Base-by-base conservation (phyloP, 2,888 invertebrate species). In the Rotaria socialis region DNA sequence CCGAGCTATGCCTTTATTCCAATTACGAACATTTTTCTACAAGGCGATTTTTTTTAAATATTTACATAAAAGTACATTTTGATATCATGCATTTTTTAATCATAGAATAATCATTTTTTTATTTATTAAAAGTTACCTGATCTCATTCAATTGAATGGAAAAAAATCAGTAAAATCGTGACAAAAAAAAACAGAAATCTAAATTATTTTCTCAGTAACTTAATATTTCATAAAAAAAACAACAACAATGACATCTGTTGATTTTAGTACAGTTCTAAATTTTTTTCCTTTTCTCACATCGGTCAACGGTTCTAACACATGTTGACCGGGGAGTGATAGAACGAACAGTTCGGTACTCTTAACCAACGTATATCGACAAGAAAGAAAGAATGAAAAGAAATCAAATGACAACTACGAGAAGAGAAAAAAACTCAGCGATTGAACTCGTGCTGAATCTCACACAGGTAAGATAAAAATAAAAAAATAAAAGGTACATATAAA, bases 371-470 rank as follows among this genome's bases (percentile, higher is more conserved):
- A 60, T 60, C 2, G 14, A 27, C 14, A 41, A 35, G 16, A 67
- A 16, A 35, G 19, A 67, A 67, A 7, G 19, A 67, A 67, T 11
- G 50, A 14, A 50, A 50, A 50, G 14, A 50, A 50, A 14, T 50
- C 8, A 50, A 50, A 50, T 50, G 50, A 50, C 50, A 50, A 11
- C 50, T 50, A 11, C 50, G 50, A 50, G 50, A 2, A 67, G 35
- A 67, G 19, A 41, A 67, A 67, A 35, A 67, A 35, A 35, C 35
- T 19, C 27, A 41, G 67, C 14, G 16, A 67, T 14, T 35, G 35
- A 27, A 67, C 35, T 67, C 67, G 67, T 67, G 67, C 67, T 41
- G 67, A 67, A 67, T 67, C 67, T 35, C 67, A 35, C 35, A 67
- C 67, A 67, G 67, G 67, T 67, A 35, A 67, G 67, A 67, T 67